Evolutionary conservation across 2,888 invertebrate species (phyloP).

Genomic region (Drosophila birchii): DNA sequence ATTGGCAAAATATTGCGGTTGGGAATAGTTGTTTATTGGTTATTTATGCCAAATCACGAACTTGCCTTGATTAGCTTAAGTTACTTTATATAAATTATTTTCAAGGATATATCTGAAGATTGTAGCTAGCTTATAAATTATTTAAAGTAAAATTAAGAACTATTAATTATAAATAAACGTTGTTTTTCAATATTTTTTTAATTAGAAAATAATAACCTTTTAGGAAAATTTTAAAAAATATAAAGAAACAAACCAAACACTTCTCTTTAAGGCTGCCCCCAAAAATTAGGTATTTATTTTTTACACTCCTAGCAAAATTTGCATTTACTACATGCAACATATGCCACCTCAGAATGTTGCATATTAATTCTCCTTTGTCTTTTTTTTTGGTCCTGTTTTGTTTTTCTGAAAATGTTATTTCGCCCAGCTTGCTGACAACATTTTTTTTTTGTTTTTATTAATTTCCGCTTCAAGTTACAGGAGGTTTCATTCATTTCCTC

Average conservation of each 20-base stretch:
- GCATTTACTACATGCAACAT: slow-evolving; percentile 63
- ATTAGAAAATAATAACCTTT: no score
- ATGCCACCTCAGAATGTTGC: slow-evolving; percentile 68
- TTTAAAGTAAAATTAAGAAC: no score
- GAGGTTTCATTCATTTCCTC: slow-evolving; percentile 14
- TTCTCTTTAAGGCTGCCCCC: neutral
- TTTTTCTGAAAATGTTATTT: slow-evolving; percentile 21
- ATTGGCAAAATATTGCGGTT: slow-evolving; percentile 34
- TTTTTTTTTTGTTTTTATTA: slow-evolving; percentile 69
- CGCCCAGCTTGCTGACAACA: slow-evolving; percentile 39
- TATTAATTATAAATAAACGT: no score
- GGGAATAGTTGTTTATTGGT: slow-evolving; percentile 3
- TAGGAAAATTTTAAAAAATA: neutral
- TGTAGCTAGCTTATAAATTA: no score
- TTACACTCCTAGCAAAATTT: slow-evolving; percentile 47
- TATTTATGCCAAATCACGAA: slow-evolving; percentile 28
- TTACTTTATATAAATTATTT: neutral
- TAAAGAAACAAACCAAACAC: neutral
- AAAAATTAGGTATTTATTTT: slow-evolving; percentile 3
- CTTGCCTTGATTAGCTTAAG: slow-evolving; percentile 5
- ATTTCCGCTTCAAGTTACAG: slow-evolving; percentile 67
- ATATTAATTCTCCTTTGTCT: slow-evolving; percentile 62
- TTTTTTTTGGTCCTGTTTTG: slow-evolving; percentile 6
- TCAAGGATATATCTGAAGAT: neutral
- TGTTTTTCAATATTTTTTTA: no score